A percentile compares a stretch with the other conserved stretches of the same genome.
phyloP scores from a whole-genome alignment of 2,888 invertebrate species.

The Hoplodrina blanda region DNA sequence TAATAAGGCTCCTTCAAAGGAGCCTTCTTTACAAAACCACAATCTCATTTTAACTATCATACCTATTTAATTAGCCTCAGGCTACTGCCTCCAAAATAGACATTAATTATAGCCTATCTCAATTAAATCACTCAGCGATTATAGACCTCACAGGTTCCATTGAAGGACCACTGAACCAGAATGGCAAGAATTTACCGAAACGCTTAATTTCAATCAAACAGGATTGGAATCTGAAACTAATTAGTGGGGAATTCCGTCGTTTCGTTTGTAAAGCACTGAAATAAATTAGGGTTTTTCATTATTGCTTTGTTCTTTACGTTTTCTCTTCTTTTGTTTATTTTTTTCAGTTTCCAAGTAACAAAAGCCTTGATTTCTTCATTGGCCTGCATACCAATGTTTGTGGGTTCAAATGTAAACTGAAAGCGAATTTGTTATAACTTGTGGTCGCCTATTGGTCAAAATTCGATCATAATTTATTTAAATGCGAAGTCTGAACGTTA shows the following conservation, averaged over 20 bases:
- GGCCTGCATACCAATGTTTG: constrained; percentile 40
- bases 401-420: constrained; percentile 10
- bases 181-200: constrained; percentile 28
- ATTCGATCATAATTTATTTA: too few relatives aligned
- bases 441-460: too few relatives aligned
- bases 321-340: constrained; percentile 47
- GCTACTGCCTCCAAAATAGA: neutral
- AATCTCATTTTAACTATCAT: neutral
- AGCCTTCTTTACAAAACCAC: neutral
- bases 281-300: constrained; percentile 59
- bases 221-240: constrained; percentile 59
- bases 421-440: neutral
- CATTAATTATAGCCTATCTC: constrained; percentile 7
- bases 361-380: constrained; percentile 63
- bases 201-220: constrained; percentile 56
- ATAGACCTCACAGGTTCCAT: constrained; percentile 9
- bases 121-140: constrained; percentile 26
- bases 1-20: too few relatives aligned
- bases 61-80: neutral
- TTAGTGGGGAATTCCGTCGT: constrained; percentile 54
- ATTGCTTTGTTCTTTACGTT: constrained; percentile 36
- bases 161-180: constrained; percentile 10
- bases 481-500: too few relatives aligned
- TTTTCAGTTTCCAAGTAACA: constrained; percentile 46
- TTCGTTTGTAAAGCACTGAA: constrained; percentile 50